Evolutionary conservation across 2,113 vertebrate genomes (phyloP).

Genomic region (cat (Felis catus)): F.catus_Fca126_mat1.0 CM031417.1:7694501-7695000

Average conservation of each 20-base stretch:
- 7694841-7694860: not conserved
- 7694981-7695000: not conserved
- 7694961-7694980: not conserved
- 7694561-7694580: not conserved
- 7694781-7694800: not conserved
- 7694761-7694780: not conserved
- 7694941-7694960: not conserved
- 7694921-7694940: not conserved
- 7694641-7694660: not conserved
- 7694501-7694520: not conserved
- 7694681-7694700: not conserved
- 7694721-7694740: not conserved
- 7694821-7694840: not conserved
- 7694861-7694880: not conserved
- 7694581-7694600: not conserved
- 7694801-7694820: not conserved
- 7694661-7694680: not conserved
- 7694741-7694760: not conserved
- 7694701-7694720: not conserved
- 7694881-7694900: conserved; percentile 13
- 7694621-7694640: not conserved
- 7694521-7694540: not conserved
- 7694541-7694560: too few relatives aligned
- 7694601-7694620: not conserved
- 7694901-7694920: not conserved